Evolutionary conservation across 2,113 vertebrate genomes (phyloP), one percentile per base, ranked within the genome.

Genomic region (Azemiops feae): DNA sequence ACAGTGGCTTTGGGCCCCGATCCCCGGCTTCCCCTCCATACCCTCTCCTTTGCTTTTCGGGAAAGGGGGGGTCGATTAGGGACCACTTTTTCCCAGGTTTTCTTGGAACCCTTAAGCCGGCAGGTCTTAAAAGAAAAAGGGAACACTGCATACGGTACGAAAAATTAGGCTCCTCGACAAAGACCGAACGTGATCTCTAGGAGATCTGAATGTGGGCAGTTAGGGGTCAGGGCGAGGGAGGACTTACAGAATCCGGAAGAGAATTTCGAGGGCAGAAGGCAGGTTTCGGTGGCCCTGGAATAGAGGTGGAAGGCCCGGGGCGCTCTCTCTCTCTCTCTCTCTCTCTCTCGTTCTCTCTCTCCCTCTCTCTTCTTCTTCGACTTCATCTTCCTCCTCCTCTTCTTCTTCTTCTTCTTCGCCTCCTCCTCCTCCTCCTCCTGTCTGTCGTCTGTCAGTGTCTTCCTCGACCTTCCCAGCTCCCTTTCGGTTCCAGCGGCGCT

Each of bases 181-280:
- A 60, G 5, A 3, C 3, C 47, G 20, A 53, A 58, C 27, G 16
- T 0, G 34, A 91, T 14, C 90, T 55, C 88, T n/a, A 54, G 14
- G 81, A 93, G 87, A 91, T 87, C 57, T 87, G 64, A 91, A 91
- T 69, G 86, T 0, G 64, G 74, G 92, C 85, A 92, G 8, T 55
- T 9, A 22, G 34, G 74, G 74, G 16, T 74, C 69, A 1, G 69
- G n/a, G n/a, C 2, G 16, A 20, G 64, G 64, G 14, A 34, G n/a
- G 96, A 97, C 97, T 98, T 97, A 98, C 97, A 96, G 96, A 95
- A 95, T 96, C 92, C 95, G 96, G 96, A 96, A 96, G 96, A 95
- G 95, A 96, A 97, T 96, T 97, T 95, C 96, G 93, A 92, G 94
- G 93, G 88, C 87, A 87, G 92, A 39, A 92, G 55, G 87, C 81